phyloP scores from a whole-genome alignment of 2,113 vertebrate genomes.

The Haplochromis burtoni region DNA sequence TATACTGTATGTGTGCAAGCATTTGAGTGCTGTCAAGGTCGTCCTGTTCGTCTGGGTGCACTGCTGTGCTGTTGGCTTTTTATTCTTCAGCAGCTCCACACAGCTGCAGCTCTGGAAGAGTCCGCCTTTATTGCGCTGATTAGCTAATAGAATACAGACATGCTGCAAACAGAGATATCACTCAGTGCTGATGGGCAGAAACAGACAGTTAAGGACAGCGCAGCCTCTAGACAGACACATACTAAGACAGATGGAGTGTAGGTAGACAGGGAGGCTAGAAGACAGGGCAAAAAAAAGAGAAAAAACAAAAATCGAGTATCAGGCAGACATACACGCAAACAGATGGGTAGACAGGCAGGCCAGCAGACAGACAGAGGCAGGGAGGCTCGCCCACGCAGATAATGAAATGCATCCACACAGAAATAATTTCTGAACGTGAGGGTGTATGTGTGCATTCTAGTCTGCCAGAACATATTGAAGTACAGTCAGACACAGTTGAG shows the following conservation, averaged over 20 bases:
- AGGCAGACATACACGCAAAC: constrained; percentile 18
- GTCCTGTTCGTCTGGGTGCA: not conserved
- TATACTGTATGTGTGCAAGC: not conserved
- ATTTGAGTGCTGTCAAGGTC: constrained; percentile 35
- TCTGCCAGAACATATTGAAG: constrained; percentile 40
- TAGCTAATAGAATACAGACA: constrained; percentile 47
- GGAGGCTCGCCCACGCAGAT: constrained; percentile 14
- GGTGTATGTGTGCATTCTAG: not conserved
- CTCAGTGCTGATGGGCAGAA: constrained; percentile 33
- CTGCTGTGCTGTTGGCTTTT: constrained; percentile 3
- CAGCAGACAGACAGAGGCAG: not conserved
- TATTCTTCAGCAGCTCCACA: not conserved
- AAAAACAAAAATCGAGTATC: not conserved
- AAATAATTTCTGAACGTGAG: constrained; percentile 34
- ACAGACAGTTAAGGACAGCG: constrained; percentile 45
- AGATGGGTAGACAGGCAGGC: constrained; percentile 26
- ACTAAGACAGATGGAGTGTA: constrained; percentile 40
- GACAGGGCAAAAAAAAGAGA: not conserved
- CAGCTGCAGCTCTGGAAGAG: constrained; percentile 1
- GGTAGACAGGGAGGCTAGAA: constrained; percentile 2
- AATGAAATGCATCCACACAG: constrained; percentile 36
- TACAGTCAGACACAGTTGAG: constrained; percentile 36
- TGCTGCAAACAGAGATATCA: constrained; percentile 52
- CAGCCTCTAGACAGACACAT: constrained; percentile 20
- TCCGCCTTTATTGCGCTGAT: constrained; percentile 45